phyloP scores from a whole-genome alignment of 2,888 invertebrate species.

The Marronus borbonicus region DNA sequence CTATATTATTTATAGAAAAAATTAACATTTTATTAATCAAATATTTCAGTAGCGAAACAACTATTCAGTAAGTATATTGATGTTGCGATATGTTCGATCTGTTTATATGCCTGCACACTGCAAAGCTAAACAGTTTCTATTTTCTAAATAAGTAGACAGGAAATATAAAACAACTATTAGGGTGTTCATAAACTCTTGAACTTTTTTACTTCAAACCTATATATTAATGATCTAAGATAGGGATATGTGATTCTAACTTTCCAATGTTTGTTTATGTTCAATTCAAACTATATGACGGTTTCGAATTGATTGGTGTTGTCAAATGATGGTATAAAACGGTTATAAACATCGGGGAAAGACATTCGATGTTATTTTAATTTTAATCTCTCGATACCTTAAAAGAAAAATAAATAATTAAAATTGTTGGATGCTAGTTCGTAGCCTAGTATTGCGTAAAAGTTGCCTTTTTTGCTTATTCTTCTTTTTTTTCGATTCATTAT shows the following conservation, averaged over 20 bases:
- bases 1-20: slow-evolving; percentile 45
- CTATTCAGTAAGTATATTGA: slow-evolving; percentile 37
- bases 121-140: slow-evolving; percentile 45
- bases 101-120: slow-evolving; percentile 42
- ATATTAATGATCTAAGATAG: slow-evolving; percentile 42
- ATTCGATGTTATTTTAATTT: slow-evolving; percentile 34
- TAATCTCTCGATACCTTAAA: slow-evolving; percentile 19
- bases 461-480: neutral
- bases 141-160: slow-evolving; percentile 46
- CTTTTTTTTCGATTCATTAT: neutral
- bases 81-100: slow-evolving; percentile 39
- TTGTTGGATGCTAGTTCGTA: neutral
- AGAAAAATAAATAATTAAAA: slow-evolving; percentile 14
- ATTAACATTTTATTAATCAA: slow-evolving; percentile 45
- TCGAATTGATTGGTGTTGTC: slow-evolving; percentile 44
- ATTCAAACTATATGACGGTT: slow-evolving; percentile 38
- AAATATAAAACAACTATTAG: slow-evolving; percentile 46
- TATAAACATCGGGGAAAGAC: slow-evolving; percentile 35
- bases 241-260: slow-evolving; percentile 38
- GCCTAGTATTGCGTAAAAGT: neutral
- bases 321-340: slow-evolving; percentile 31
- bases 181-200: slow-evolving; percentile 44
- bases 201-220: slow-evolving; percentile 41
- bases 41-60: slow-evolving; percentile 39
- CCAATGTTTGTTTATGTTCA: slow-evolving; percentile 39